phyloP scores from a whole-genome alignment of 2,888 invertebrate species.

The Oasisia sp. region DNA sequence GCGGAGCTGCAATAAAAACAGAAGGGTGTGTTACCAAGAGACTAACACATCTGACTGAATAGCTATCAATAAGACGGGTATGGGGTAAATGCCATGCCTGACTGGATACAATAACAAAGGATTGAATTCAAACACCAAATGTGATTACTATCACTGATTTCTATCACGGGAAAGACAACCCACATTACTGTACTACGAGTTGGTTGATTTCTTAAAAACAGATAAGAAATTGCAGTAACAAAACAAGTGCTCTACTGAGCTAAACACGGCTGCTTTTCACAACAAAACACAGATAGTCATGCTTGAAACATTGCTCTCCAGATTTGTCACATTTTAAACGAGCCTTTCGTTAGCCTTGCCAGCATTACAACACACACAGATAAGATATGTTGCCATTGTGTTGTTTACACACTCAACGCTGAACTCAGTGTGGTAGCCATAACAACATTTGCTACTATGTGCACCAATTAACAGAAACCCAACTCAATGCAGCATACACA shows the following conservation, averaged over 20 bases:
- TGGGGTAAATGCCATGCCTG: background rate
- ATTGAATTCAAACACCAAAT: too few species aligned
- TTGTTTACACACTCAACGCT: background rate
- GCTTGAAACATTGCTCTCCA: background rate
- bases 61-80: background rate
- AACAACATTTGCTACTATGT: background rate
- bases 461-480: background rate
- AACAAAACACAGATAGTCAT: too few species aligned
- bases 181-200: too few species aligned
- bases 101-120: background rate
- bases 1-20: conserved; percentile 19
- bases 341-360: background rate
- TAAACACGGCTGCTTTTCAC: too few species aligned
- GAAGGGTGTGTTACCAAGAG: background rate
- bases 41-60: background rate
- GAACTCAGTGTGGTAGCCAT: background rate
- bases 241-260: too few species aligned
- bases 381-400: background rate
- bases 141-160: too few species aligned
- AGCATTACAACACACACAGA: background rate
- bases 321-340: background rate
- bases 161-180: too few species aligned
- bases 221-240: too few species aligned
- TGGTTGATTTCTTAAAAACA: too few species aligned
- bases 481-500: too few species aligned